Percentiles rank a stretch among this genome's conserved stretches.
Evolutionary conservation across 2,113 vertebrate genomes (phyloP).

Genomic region (Ailuropoda melanoleuca): DNA sequence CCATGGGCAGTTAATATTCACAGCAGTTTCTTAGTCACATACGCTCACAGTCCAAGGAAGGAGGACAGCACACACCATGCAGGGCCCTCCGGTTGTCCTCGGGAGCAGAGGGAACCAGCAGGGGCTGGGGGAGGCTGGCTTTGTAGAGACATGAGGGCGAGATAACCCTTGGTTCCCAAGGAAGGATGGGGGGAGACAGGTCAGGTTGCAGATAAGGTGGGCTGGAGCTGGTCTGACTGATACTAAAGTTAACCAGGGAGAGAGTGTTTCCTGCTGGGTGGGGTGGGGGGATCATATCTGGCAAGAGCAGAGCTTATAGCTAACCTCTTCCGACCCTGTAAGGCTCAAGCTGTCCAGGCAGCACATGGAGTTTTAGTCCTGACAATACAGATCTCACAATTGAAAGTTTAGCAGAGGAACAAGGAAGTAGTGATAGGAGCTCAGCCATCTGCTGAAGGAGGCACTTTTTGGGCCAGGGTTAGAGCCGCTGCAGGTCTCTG

Average conservation of each 20-base stretch:
- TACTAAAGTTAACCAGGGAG: neutral
- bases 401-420: neutral
- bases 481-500: neutral
- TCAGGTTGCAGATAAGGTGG: neutral
- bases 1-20: neutral
- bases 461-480: neutral
- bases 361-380: neutral
- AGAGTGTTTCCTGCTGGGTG: neutral
- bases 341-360: neutral
- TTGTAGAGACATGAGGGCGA: neutral
- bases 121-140: neutral
- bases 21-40: neutral
- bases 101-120: neutral
- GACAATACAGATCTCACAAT: neutral
- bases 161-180: neutral
- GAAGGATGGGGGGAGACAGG: neutral
- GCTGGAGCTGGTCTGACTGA: neutral
- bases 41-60: neutral
- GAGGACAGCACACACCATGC: rapidly evolving
- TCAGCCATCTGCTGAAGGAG: neutral
- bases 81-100: neutral
- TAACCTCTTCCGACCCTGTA: neutral
- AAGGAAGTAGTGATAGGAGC: neutral
- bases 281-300: neutral
- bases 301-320: neutral